Evolutionary conservation across 2,888 invertebrate genomes (phyloP).

Genomic region (Athetis lepigone): DNA sequence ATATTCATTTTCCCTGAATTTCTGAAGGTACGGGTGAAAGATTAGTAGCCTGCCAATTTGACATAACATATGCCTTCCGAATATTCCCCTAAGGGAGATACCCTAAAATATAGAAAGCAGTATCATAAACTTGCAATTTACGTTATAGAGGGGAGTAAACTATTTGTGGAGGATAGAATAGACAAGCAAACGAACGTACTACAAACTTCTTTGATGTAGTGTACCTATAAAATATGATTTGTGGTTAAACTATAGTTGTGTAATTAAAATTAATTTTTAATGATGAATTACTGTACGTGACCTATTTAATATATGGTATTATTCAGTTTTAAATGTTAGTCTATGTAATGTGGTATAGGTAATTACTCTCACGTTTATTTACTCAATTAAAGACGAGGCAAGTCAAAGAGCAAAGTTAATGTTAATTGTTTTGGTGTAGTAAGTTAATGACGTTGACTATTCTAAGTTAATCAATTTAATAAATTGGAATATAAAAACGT

Average conservation of each 20-base stretch:
- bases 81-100: constrained; percentile 32
- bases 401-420: not conserved
- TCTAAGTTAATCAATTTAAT: no score
- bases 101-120: constrained; percentile 18
- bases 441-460: no score
- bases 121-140: constrained; percentile 53
- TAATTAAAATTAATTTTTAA: not conserved
- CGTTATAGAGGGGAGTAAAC: constrained; percentile 3
- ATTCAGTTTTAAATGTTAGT: constrained; percentile 1
- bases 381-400: not conserved
- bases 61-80: constrained; percentile 30
- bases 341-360: no score
- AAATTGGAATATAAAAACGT: no score
- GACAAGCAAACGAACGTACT: not conserved
- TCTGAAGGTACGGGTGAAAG: not conserved
- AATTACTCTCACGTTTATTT: constrained; percentile 1
- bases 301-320: constrained; percentile 15
- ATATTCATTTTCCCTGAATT: constrained; percentile 21
- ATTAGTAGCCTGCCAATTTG: constrained; percentile 43
- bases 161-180: constrained; percentile 11
- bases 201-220: not conserved
- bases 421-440: no score
- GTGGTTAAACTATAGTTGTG: not conserved
- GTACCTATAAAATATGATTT: not conserved
- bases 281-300: not conserved